These are phyloP conservation scores for Theristicus caerulescens DNA, from an alignment of 2,113 vertebrate genomes.

Conservation along the genomic window DNA sequence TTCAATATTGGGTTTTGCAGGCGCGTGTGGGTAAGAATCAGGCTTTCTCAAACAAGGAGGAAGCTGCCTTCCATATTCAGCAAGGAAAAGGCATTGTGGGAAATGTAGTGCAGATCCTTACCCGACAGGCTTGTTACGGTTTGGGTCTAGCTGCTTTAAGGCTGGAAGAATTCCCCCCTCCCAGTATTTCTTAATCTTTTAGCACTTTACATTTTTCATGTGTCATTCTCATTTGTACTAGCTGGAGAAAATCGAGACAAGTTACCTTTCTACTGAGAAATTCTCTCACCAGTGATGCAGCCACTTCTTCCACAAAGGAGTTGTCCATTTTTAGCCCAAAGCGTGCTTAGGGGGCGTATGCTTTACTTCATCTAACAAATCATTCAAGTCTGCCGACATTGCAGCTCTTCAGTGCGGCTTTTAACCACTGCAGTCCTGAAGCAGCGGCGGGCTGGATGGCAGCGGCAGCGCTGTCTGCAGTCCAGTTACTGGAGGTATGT, in stretches of 20 bases:
- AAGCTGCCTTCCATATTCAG: neutral
- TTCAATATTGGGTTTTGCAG: neutral
- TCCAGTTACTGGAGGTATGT: constrained; percentile 22
- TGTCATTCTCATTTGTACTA: neutral
- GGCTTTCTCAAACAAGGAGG: neutral
- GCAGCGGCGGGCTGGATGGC: neutral
- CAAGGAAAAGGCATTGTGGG: constrained; percentile 15
- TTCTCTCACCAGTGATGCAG: constrained; percentile 89
- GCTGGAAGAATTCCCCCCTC: neutral
- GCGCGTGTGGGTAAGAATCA: accelerated
- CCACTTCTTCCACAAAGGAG: constrained; percentile 82
- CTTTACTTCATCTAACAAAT: neutral
- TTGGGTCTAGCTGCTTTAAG: accelerated
- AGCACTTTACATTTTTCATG: neutral
- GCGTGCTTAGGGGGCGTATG: neutral
- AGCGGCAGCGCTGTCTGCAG: neutral
- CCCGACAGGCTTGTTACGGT: accelerated
- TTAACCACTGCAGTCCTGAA: neutral
- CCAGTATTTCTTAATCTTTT: neutral
- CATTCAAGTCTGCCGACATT: neutral
- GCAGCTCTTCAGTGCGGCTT: neutral
- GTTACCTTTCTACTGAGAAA: constrained; percentile 91
- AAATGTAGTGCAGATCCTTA: constrained; percentile 46
- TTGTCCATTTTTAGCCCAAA: constrained; percentile 70
- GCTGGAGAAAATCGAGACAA: neutral